A percentile compares a stretch with the other conserved stretches of the same genome.
Evolutionary conservation across 2,797 vertebrate species (phyloP).

Genomic region (Pseudochromis fuscus): DNA sequence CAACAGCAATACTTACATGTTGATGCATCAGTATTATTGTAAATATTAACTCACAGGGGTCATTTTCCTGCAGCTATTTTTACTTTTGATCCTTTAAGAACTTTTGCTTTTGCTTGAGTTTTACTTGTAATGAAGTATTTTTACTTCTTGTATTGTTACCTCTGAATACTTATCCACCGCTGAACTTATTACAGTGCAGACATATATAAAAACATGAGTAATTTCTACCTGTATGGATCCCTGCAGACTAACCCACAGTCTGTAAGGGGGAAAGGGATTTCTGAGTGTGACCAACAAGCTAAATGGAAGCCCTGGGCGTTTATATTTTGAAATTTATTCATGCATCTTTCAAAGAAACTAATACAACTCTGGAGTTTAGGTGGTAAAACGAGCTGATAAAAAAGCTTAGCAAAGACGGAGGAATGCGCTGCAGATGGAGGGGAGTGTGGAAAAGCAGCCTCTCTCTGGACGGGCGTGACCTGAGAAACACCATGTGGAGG

Average conservation of each 20-base stretch:
- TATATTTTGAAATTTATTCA: constrained; percentile 44
- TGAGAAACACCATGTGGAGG: constrained; percentile 59
- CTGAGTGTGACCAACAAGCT: constrained; percentile 53
- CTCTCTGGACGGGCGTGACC: constrained; percentile 58
- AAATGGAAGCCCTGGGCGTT: constrained; percentile 43
- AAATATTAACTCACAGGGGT: not conserved
- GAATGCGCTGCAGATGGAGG: constrained; percentile 55
- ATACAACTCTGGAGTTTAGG: constrained; percentile 29
- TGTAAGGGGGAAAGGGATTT: constrained; percentile 25
- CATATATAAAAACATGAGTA: not conserved
- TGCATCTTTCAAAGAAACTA: constrained; percentile 18
- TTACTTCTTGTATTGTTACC: not conserved
- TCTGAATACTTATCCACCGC: constrained; percentile 3
- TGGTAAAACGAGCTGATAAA: constrained; percentile 37
- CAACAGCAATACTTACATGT: not conserved
- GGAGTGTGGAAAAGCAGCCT: constrained; percentile 46
- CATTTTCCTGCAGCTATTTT: not conserved
- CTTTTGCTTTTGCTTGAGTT: not conserved
- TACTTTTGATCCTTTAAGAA: not conserved
- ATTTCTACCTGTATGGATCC: constrained; percentile 19
- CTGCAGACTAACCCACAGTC: not conserved
- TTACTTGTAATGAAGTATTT: not conserved
- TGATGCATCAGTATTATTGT: not conserved
- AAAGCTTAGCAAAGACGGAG: constrained; percentile 16
- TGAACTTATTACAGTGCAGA: not conserved